Percentiles rank a stretch among this genome's conserved stretches.
Evolutionary conservation across 53 echinoderm and acorn worm genomes (phyloP).

Genomic region (Antedon mediterranea): DNA sequence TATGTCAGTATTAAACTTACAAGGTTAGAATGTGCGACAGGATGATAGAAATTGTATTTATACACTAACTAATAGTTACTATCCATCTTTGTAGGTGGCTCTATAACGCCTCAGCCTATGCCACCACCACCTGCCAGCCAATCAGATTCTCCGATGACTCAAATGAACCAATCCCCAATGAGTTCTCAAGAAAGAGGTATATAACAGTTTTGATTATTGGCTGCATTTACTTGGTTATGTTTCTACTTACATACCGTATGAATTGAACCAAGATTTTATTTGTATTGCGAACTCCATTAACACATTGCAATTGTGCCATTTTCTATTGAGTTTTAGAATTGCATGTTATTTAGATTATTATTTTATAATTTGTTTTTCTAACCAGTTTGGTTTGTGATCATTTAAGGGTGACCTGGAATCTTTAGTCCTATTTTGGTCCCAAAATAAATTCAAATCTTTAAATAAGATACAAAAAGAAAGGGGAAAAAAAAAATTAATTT

Average conservation of each 20-base stretch:
- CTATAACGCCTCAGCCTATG: constrained; percentile 82
- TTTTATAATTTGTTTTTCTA: neutral
- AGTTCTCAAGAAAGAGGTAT: constrained; percentile 35
- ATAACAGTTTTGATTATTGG: neutral
- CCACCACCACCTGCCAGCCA: constrained; percentile 54
- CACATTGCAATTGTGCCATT: neutral
- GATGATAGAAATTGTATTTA: too few species aligned
- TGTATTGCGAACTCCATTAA: neutral
- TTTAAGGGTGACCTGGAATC: too few species aligned
- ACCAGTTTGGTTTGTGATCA: neutral
- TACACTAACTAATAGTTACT: too few species aligned
- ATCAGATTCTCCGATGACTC: constrained; percentile 40
- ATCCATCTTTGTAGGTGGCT: constrained; percentile 39
- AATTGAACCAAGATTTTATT: too few species aligned
- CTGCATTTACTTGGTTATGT: too few species aligned
- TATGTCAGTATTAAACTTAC: too few species aligned
- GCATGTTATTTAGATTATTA: neutral
- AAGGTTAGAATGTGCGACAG: too few species aligned
- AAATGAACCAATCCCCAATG: constrained; percentile 48
- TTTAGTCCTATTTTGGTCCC: too few species aligned
- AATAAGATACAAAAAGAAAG: too few species aligned
- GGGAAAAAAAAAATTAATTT: too few species aligned
- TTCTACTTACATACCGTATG: too few species aligned
- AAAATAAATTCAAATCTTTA: too few species aligned
- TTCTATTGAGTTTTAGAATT: neutral